phyloP scores from a whole-genome alignment of 2,888 invertebrate species.

The Xanthorhoe spadicearia region DNA sequence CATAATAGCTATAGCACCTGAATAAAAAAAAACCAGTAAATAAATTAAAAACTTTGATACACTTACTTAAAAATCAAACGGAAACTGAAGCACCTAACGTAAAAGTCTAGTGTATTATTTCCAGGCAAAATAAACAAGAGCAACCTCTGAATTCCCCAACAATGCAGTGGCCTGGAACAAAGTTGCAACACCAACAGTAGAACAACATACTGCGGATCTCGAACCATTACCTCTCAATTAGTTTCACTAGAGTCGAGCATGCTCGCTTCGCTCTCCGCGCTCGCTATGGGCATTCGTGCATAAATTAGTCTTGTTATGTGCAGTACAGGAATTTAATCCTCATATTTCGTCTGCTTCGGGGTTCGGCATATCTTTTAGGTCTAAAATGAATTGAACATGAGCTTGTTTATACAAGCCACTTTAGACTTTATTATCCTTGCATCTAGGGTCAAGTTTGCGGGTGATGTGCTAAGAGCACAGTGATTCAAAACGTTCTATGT shows the following conservation, averaged over 20 bases:
- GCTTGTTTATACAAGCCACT: conserved; percentile 50
- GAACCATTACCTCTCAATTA: conserved; percentile 80
- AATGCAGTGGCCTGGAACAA: conserved; percentile 30
- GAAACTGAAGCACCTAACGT: neutral
- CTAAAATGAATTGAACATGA: conserved; percentile 68
- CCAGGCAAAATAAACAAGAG: conserved; percentile 3
- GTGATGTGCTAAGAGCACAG: conserved; percentile 29
- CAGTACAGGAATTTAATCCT: conserved; percentile 84
- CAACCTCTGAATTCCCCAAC: conserved; percentile 7
- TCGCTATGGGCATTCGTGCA: conserved; percentile 68
- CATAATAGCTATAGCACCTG: too few species aligned
- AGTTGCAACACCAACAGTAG: conserved; percentile 37
- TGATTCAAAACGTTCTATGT: conserved; percentile 16
- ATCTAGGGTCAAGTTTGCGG: conserved; percentile 57
- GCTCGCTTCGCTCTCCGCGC: conserved; percentile 35
- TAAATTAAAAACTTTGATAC: too few species aligned
- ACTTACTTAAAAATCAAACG: too few species aligned
- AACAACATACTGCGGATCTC: conserved; percentile 66
- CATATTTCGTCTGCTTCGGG: conserved; percentile 81
- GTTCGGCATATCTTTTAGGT: conserved; percentile 81
- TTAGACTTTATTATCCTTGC: conserved; percentile 50
- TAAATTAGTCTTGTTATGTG: conserved; percentile 84
- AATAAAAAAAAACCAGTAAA: too few species aligned
- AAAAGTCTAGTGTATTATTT: neutral
- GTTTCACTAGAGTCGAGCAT: conserved; percentile 73